Evolutionary conservation across 2,113 vertebrate genomes (phyloP), one percentile per base, ranked within the genome.

Genomic region (Sebastes schlegelii): DNA sequence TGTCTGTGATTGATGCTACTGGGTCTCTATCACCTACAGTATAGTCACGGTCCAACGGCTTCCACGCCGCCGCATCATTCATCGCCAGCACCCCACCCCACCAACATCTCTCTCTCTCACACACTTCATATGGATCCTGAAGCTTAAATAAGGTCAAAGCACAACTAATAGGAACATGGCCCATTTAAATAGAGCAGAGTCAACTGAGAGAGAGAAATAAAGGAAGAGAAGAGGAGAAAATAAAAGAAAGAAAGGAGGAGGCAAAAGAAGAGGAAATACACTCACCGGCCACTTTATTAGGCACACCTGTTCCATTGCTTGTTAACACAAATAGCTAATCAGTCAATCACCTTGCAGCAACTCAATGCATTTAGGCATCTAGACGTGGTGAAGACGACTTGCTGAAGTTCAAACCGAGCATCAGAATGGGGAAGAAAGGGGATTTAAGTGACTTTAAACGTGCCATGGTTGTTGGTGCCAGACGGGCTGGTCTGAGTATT

Each of bases 11-110:
- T 90, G 90, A 93, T 91, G 87, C 82, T 87, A 86, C 86, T 86
- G 67, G 88, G 87, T 92, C 87, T 92, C 86, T 84, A 91, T 91
- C 91, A 91, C 89, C 91, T 91, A 87, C 79, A 10, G 87, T 91
- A 82, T 79, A 82, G 85, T 89, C 77, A 89, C 19, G 84, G 84
- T 80, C 86, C 90, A 86, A 64, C 63, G 63, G 82, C 69, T 92
- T 89, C 84, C 85, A 84, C 86, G 88, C 82, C 66, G 54, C 45
- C 17, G 61, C 88, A 92, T 92, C 88, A 90, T 86, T 92, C 88
- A 90, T 81, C 16, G 40, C 75, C 74, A 82, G 58, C 58, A 34
- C 3, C 62, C 42, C 68, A 57, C 72, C 45, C 71, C 69, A 23
- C 74, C 64, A 63, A 69, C 71, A 5, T 74, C 69, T 14, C 69